Conservation (phyloP, 2,113 vertebrate genomes). For the Cricetomys ansorgei region DNA sequence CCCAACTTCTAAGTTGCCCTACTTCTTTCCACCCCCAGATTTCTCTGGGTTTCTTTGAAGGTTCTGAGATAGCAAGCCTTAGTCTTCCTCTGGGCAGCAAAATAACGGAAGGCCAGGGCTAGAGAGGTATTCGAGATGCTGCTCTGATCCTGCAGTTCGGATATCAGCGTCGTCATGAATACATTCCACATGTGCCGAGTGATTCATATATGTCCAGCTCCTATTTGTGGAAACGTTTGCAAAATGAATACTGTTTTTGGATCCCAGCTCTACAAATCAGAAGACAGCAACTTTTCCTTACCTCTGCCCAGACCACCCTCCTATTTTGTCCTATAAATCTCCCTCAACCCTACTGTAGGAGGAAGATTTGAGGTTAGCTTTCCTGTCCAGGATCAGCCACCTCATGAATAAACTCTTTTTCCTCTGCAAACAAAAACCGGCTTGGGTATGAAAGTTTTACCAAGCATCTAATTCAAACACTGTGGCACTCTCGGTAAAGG, state of each 20-base stretch:
- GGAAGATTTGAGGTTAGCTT: neutral
- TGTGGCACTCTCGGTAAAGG: neutral
- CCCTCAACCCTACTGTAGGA: neutral
- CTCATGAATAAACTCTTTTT: neutral
- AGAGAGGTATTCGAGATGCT: neutral
- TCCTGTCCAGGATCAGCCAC: neutral
- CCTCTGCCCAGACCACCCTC: neutral
- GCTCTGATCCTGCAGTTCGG: neutral
- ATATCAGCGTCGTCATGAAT: neutral
- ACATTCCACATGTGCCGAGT: neutral
- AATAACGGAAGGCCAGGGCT: neutral
- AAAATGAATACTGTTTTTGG: neutral
- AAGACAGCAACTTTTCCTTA: neutral
- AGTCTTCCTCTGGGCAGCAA: neutral
- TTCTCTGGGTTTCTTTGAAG: slow-evolving; percentile 21
- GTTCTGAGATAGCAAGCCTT: neutral
- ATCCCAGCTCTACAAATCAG: neutral
- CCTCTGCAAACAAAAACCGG: neutral
- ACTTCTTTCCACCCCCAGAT: neutral
- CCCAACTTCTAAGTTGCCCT: neutral
- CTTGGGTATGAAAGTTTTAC: neutral
- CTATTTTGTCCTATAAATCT: neutral
- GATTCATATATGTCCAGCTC: neutral
- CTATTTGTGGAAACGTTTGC: neutral
- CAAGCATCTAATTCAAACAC: neutral